Conservation (phyloP, 2,113 vertebrate species). For the Podarcis muralis region DNA sequence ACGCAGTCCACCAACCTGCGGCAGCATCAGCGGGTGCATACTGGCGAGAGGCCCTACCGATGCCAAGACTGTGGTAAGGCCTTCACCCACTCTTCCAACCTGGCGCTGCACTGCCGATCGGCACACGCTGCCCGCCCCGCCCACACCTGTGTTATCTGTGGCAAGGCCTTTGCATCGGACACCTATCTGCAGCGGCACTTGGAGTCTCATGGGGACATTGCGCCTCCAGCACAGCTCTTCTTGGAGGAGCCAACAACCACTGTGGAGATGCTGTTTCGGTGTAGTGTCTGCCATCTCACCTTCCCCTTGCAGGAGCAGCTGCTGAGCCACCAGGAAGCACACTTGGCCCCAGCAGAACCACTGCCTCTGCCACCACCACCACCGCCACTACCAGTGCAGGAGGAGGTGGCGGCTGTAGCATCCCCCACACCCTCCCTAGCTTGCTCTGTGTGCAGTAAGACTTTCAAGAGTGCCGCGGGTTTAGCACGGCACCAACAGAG, state of each 20-base stretch:
- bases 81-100: slow-evolving; percentile 90
- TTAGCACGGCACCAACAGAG: slow-evolving; percentile 80
- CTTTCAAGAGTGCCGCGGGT: slow-evolving; percentile 82
- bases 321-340: slow-evolving; percentile 79
- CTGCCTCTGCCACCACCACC: background rate
- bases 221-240: slow-evolving; percentile 72
- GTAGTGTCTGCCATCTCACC: slow-evolving; percentile 80
- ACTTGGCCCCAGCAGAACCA: slow-evolving; percentile 52
- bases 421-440: slow-evolving; percentile 5
- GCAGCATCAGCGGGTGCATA: slow-evolving; percentile 91
- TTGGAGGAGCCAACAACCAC: slow-evolving; percentile 76
- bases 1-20: slow-evolving; percentile 91
- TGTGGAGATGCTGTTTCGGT: slow-evolving; percentile 80
- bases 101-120: slow-evolving; percentile 84
- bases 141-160: slow-evolving; percentile 61
- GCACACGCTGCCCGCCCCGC: slow-evolving; percentile 56
- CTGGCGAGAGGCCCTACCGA: slow-evolving; percentile 83
- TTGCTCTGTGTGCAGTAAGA: slow-evolving; percentile 82
- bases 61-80: slow-evolving; percentile 85
- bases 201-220: slow-evolving; percentile 56
- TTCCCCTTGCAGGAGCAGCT: slow-evolving; percentile 79
- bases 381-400: slow-evolving; percentile 64
- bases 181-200: slow-evolving; percentile 74
- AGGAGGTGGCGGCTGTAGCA: slow-evolving; percentile 73
- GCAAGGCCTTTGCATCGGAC: slow-evolving; percentile 62